Percentiles rank a stretch among this genome's conserved stretches.
phyloP scores from a whole-genome alignment of 2,888 invertebrate genomes.

The Andrena praecox region DNA sequence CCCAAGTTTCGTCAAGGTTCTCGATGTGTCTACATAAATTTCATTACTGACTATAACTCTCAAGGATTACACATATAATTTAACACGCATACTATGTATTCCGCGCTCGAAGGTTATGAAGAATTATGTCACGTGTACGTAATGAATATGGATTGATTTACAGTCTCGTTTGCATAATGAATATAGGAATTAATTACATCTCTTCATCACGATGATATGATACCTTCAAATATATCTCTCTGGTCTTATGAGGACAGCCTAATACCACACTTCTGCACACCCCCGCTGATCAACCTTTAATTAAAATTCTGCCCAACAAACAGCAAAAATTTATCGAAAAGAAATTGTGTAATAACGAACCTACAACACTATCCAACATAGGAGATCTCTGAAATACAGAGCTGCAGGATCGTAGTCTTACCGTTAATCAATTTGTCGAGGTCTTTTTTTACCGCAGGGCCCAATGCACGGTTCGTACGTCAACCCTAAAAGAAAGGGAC shows the following conservation, averaged over 20 bases:
- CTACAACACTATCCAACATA: too few relatives aligned
- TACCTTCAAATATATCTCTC: background rate
- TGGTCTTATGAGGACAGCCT: background rate
- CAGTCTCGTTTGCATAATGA: constrained; percentile 6
- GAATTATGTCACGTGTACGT: background rate
- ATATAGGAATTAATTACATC: constrained; percentile 16
- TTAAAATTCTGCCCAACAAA: background rate
- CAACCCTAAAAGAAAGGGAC: background rate
- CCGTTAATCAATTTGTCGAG: background rate
- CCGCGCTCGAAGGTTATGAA: constrained; percentile 31
- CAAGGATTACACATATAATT: constrained; percentile 10
- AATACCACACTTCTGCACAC: background rate
- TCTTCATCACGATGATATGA: background rate
- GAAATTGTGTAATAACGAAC: background rate
- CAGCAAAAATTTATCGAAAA: background rate
- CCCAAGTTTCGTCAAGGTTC: background rate
- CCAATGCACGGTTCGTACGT: background rate
- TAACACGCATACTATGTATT: background rate
- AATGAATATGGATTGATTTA: constrained; percentile 28
- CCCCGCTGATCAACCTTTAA: background rate
- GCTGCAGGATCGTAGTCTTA: background rate
- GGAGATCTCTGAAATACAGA: too few relatives aligned
- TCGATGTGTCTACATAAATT: background rate
- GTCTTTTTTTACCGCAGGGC: constrained; percentile 31
- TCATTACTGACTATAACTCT: background rate